A percentile compares a stretch with the other conserved stretches of the same genome.
These are phyloP conservation scores for Eonycteris spelaea DNA, from an alignment of 2,113 vertebrate genomes.

Conservation along the genomic window DNA sequence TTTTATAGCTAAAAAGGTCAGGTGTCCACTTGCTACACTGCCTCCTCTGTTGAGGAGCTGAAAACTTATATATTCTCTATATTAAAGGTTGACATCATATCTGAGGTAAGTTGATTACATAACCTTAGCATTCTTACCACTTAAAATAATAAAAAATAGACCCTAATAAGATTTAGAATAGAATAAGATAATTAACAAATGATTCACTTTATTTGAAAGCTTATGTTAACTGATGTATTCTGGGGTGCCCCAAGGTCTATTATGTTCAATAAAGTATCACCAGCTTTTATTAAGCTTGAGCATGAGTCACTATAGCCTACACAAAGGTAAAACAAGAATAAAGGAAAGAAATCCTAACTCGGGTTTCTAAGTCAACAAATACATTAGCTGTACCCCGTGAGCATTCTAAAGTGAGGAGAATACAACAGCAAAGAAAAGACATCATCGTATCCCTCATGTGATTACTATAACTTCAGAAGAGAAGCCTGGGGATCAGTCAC, in stretches of 20 bases:
- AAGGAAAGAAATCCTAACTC: neutral
- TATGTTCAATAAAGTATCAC: neutral
- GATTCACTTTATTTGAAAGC: neutral
- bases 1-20: neutral
- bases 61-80: neutral
- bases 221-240: neutral
- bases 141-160: slow-evolving; percentile 28
- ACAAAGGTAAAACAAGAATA: neutral
- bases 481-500: neutral
- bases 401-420: neutral
- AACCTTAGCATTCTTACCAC: neutral
- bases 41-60: neutral
- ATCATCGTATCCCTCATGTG: neutral
- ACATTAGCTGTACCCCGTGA: neutral
- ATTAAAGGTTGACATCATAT: neutral
- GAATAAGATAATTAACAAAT: slow-evolving; percentile 2
- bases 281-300: slow-evolving; percentile 12
- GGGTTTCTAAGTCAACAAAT: slow-evolving; percentile 17
- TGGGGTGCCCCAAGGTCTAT: neutral
- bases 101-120: neutral
- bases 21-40: neutral
- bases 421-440: neutral
- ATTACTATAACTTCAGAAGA: neutral
- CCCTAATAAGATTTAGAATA: neutral
- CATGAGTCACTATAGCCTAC: neutral